Evolutionary conservation across 2,888 invertebrate species (phyloP), one percentile per base, ranked within the genome.

Genomic region (Cloeon dipterum): DNA sequence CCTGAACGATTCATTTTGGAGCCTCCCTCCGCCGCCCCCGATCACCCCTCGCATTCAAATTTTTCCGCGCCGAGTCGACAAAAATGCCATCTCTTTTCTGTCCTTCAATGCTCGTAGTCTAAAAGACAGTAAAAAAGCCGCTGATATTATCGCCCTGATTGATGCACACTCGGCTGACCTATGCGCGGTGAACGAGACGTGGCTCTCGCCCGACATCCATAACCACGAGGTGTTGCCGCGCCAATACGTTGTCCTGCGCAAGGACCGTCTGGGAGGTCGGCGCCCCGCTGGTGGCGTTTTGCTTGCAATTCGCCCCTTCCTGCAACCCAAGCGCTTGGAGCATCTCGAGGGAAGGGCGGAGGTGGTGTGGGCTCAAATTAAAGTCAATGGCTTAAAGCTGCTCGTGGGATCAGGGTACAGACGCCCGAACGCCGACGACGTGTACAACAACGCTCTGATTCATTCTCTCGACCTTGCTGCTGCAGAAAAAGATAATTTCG

Each of bases 331-430:
- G 8, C 25, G n/a, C n/a, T 8, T 10, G 23, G 8, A 8, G 23
- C 8, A 23, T 8, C n/a, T 23, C n/a, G 25, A 23, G n/a, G n/a
- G n/a, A 23, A n/a, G n/a, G 23, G 25, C 8, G 23, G 25, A 23
- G 23, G 23, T 23, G 23, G n/a, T 23, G n/a, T 23, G 25, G 25
- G n/a, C n/a, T 23, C 8, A 8, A 23, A n/a, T 23, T n/a, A 8
- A 23, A 25, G n/a, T n/a, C 8, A n/a, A n/a, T n/a, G n/a, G 23
- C 10, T 10, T n/a, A 11, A 34, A 34, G 34, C 5, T 34, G 4
- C 19, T 34, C 4, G 13, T 34, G 16, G 34, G 34, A 18, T 35
- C 35, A 10, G 35, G 35, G 11, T 35, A 35, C 21, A 13, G 35
- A 5, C 21, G 19, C 17, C 35, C 35, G 10, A 21, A 21, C 21